Percentiles rank a stretch among this genome's conserved stretches.
phyloP scores from a whole-genome alignment of 2,888 invertebrate species.

The Epirrhoe tristata region DNA sequence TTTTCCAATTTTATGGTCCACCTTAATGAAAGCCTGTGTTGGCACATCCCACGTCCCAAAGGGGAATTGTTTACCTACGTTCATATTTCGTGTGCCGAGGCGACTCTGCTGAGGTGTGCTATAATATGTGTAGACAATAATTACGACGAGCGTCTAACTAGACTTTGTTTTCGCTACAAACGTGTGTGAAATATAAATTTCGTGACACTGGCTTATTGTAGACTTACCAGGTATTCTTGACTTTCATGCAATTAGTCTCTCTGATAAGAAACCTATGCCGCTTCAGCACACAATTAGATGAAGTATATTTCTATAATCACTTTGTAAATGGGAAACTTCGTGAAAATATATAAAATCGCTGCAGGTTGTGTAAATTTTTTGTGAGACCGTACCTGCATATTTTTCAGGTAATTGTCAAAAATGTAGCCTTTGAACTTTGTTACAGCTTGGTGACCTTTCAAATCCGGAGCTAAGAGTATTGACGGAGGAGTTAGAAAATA shows the following conservation, averaged over 20 bases:
- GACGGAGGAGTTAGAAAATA: conserved; percentile 96
- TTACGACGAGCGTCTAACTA: conserved; percentile 39
- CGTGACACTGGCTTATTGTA: background rate
- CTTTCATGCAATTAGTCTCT: no score
- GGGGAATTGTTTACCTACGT: conserved; percentile 67
- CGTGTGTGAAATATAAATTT: conserved; percentile 21
- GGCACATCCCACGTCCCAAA: conserved; percentile 63
- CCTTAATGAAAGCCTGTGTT: conserved; percentile 71
- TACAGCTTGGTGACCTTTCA: conserved; percentile 95
- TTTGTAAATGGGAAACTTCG: background rate
- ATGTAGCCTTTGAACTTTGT: conserved; percentile 55
- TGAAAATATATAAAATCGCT: background rate
- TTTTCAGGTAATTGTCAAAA: background rate
- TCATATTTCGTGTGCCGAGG: conserved; percentile 66
- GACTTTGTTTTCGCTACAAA: conserved; percentile 27
- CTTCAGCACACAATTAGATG: background rate
- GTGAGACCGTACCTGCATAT: background rate
- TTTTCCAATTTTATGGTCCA: conserved; percentile 70
- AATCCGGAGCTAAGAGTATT: conserved; percentile 96
- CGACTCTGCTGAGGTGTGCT: conserved; percentile 63
- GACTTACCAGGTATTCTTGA: background rate
- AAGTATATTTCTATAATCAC: background rate
- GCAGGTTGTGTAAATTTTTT: background rate
- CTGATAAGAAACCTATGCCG: no score
- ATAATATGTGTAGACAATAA: conserved; percentile 56